Base-by-base conservation (phyloP, 2,888 invertebrate species). In the Pedicia rivosa region DNA sequence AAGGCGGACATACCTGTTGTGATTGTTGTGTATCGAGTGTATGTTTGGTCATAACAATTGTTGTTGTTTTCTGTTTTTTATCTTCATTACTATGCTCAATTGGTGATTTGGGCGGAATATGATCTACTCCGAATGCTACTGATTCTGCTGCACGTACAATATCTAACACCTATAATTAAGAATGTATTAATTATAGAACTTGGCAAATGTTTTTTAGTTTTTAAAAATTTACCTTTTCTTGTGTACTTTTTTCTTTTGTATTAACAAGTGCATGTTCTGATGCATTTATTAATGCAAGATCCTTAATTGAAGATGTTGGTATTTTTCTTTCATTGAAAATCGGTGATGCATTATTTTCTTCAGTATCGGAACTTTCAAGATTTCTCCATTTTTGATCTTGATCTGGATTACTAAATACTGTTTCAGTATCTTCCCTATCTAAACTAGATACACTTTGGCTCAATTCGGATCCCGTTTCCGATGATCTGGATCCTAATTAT, bases 1-100 rank as follows among this genome's bases (percentile, higher is more conserved):
- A 38, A 35, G 16, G 25, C 17, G 12, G 44, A 68, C 70, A 67
- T 57, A 72, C 71, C 58, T 52, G 50, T 35, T 52, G 46, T 42
- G 54, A 48, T 26, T 57, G 56, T 50, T 61, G 56, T 41, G 61
- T 61, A 46, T 83, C 84, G 50, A 86, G 66, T 39, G 87, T 87
- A 61, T 90, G 90, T 59, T 88, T 88, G 59, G 86, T 87, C 86
- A 90, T 88, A 39, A 90, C 87, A 50, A 90, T 81, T 9, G 88
- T 90, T 45, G 90, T 90, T 40, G 87, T 90, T 67, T 90, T 90
- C 46, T 72, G 65, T 50, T 71, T 70, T 53, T 72, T 72, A 44
- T 63, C 61, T 46, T 61, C 61, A n/a, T n/a, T n/a, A 54, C 69
- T 69, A 44, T 71, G 71, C 22, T 71, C 67, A 44, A 70, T 68